A percentile compares a stretch with the other conserved stretches of the same genome.
Evolutionary conservation across 2,113 vertebrate species (phyloP).

Genomic region (Dermatemys mawii): DNA sequence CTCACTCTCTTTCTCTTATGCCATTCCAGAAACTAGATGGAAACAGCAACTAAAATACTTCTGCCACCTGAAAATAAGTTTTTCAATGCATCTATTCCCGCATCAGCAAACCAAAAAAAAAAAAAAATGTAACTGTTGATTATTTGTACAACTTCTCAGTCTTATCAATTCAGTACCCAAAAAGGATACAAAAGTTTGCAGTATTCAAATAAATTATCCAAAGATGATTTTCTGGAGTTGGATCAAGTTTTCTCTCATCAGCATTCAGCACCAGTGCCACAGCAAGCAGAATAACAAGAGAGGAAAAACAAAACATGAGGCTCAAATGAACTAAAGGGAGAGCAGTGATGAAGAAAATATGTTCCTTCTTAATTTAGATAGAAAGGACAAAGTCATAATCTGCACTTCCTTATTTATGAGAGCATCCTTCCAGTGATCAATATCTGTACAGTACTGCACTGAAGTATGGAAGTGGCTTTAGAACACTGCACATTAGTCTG

Average conservation of each 20-base stretch:
- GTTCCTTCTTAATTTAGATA: slow-evolving; percentile 22
- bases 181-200: slow-evolving; percentile 13
- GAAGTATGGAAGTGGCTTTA: background rate
- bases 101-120: background rate
- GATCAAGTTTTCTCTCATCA: slow-evolving; percentile 53
- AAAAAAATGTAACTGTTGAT: background rate
- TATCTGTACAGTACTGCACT: background rate
- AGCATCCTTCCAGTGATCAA: background rate
- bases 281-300: slow-evolving; percentile 41
- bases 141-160: background rate
- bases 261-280: slow-evolving; percentile 53
- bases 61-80: background rate
- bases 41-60: background rate
- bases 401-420: background rate
- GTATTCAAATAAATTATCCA: slow-evolving; percentile 14
- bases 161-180: background rate
- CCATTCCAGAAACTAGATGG: background rate
- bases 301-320: slow-evolving; percentile 41
- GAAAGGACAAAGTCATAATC: background rate
- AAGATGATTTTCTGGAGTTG: slow-evolving; percentile 52
- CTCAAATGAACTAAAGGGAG: slow-evolving; percentile 29
- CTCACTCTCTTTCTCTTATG: background rate
- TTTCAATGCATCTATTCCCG: background rate
- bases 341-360: background rate
- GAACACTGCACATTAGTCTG: background rate